Percentiles rank a stretch among this genome's conserved stretches.
Conservation (phyloP, 2,888 invertebrate species). For the Oscheius sp. region DNA sequence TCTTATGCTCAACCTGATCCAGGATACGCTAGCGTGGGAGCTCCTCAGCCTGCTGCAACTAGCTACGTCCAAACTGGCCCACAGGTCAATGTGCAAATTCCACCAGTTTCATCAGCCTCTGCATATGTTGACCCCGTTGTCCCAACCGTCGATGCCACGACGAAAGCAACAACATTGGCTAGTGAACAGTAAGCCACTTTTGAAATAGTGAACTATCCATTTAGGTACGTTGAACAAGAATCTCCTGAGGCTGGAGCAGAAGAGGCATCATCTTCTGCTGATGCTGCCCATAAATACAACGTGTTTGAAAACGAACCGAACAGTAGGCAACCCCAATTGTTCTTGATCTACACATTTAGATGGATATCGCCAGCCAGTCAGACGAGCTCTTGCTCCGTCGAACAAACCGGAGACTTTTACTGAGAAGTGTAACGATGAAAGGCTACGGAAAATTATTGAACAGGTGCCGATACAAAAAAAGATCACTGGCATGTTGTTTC, state of each 20-base stretch:
- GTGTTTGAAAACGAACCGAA: conserved; percentile 57
- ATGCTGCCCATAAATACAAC: background rate
- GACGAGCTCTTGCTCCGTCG: conserved; percentile 38
- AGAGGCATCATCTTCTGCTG: background rate
- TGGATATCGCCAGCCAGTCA: conserved; percentile 54
- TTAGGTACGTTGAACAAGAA: conserved; percentile 54
- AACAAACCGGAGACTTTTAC: conserved; percentile 38
- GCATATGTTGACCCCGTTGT: conserved; percentile 16
- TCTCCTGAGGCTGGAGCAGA: conserved; percentile 45
- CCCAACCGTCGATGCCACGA: conserved; percentile 34
- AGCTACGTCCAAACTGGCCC: background rate
- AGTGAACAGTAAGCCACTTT: conserved; percentile 47
- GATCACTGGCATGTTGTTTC: background rate
- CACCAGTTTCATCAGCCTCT: conserved; percentile 21
- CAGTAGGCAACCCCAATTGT: conserved; percentile 32
- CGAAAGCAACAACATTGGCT: conserved; percentile 43
- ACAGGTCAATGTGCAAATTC: conserved; percentile 9
- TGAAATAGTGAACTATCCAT: background rate
- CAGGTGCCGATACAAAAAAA: conserved; percentile 31
- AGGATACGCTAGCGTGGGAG: conserved; percentile 17
- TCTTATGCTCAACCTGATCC: background rate
- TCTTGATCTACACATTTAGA: conserved; percentile 33
- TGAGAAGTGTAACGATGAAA: conserved; percentile 62
- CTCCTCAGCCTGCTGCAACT: conserved; percentile 35
- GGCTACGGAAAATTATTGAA: conserved; percentile 56